Evolutionary conservation across 2,888 invertebrate species (phyloP), one percentile per base, ranked within the genome.

Genomic region (Hyles lineata): DNA sequence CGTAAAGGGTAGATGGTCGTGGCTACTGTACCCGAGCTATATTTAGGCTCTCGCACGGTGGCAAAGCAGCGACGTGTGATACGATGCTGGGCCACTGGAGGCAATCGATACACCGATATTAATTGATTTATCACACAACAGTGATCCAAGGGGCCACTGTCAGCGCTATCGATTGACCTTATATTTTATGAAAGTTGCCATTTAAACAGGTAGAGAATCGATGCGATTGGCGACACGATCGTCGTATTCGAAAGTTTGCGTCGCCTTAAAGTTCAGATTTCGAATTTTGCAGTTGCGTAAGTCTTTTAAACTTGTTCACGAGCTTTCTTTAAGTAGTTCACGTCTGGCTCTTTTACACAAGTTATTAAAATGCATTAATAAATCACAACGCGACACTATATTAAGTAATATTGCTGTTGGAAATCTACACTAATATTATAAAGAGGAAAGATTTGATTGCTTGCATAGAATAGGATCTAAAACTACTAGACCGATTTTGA

Each of bases 11-110:
- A 17, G 67, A 67, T 67, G 67, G 43, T 23, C 67, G 67, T 43
- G 50, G 67, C 43, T 23, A 50, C 67, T 58, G 63, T 55, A 58
- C 55, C 43, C 52, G 50, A 32, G 83, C 89, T 94, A 93, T 92
- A 92, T 90, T 91, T 93, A 93, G 58, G 63, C 55, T 25, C 63
- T 58, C 63, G 70, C 71, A 72, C 67, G 78, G 81, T 76, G 79
- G 80, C 82, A 81, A 85, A 77, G 83, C 89, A 89, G 75, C 86
- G 90, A 88, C 83, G 89, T 90, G 89, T 91, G 88, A 88, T 87
- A 83, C 82, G 82, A 82, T 84, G 82, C 83, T 86, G 86, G 87
- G 87, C 87, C 86, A 87, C 80, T 84, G 79, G 81, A 85, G 85
- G 79, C 82, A 90, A 89, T 89, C 90, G 85, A 89, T 89, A 88